These are phyloP conservation scores for Ifrita kowaldi DNA, from an alignment of 2,113 vertebrate genomes.

Conservation along the genomic window DNA sequence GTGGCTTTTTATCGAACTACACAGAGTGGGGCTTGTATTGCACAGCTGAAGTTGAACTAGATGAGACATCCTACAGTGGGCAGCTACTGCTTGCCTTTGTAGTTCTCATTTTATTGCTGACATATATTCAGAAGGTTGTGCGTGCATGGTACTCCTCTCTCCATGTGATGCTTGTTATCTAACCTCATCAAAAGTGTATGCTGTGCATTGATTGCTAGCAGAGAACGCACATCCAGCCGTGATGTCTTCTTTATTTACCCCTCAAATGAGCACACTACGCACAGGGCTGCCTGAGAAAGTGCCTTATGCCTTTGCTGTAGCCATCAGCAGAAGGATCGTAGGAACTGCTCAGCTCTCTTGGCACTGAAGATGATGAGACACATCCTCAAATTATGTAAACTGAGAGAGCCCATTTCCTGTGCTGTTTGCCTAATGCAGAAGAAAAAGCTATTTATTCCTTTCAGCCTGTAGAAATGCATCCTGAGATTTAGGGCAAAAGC, in stretches of 20 bases:
- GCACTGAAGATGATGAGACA: neutral
- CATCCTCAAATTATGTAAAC: neutral
- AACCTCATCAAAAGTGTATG: constrained; percentile 45
- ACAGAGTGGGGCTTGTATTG: neutral
- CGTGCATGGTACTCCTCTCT: neutral
- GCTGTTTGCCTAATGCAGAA: neutral
- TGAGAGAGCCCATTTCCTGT: neutral
- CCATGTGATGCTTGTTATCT: constrained; percentile 31
- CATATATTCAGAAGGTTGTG: neutral
- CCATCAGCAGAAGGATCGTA: neutral
- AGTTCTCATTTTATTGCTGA: constrained; percentile 37
- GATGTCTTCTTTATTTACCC: constrained; percentile 45
- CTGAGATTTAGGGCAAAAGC: neutral
- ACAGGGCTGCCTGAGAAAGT: neutral
- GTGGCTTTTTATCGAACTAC: neutral
- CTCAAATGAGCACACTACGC: neutral
- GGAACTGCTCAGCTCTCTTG: neutral
- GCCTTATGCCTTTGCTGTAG: neutral
- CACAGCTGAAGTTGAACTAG: neutral
- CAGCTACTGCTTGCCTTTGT: constrained; percentile 36
- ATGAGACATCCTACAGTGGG: constrained; percentile 17
- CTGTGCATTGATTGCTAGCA: constrained; percentile 33
- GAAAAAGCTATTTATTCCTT: neutral
- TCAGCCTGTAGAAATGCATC: neutral
- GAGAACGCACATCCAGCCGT: neutral